Evolutionary conservation across 2,888 invertebrate species (phyloP), one percentile per base, ranked within the genome.

Genomic region (Periphyllus acericola): DNA sequence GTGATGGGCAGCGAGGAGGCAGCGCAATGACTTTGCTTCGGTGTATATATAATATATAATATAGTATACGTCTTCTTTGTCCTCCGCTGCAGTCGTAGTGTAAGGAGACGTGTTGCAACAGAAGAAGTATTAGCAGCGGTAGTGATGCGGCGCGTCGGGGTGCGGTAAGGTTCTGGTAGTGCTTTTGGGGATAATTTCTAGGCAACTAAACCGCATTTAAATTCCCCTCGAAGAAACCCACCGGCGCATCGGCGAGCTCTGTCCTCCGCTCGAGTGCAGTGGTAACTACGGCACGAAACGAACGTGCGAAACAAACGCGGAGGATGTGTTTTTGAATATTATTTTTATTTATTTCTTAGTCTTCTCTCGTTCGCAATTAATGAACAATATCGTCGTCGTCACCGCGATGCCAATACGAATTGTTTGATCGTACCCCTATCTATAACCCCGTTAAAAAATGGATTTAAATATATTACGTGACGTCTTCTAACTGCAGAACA

Each of bases 171-270:
- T 36, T 14, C 21, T 8, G 21, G 21, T 19, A 11, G 40, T 29
- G 29, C 68, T 68, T 46, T 40, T n/a, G 36, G 40, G 74, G n/a
- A 19, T 80, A 80, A 80, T 86, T 86, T 86, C 71, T 79, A 71
- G 85, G 68, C 68, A 21, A 86, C 71, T 71, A 29, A 29, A 29
- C 71, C 79, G n/a, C 79, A 86, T 86, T 86, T 86, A 71, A 71
- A 79, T 80, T 80, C 55, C 46, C 60, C 40, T 25, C 32, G 60
- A 74, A 71, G 40, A 80, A 60, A 87, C 60, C 60, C 74, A 74
- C 60, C 40, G 80, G 74, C 60, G 29, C 79, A 34, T 86, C 19
- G 25, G 32, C 46, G 32, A 71, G 60, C 52, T 32, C 36, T 19
- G 71, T 55, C 19, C 29, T 80, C 29, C 36, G 34, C 29, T 29